Evolutionary conservation across 2,888 invertebrate genomes (phyloP), one percentile per base, ranked within the genome.

Genomic region (Lysandra coridon): DNA sequence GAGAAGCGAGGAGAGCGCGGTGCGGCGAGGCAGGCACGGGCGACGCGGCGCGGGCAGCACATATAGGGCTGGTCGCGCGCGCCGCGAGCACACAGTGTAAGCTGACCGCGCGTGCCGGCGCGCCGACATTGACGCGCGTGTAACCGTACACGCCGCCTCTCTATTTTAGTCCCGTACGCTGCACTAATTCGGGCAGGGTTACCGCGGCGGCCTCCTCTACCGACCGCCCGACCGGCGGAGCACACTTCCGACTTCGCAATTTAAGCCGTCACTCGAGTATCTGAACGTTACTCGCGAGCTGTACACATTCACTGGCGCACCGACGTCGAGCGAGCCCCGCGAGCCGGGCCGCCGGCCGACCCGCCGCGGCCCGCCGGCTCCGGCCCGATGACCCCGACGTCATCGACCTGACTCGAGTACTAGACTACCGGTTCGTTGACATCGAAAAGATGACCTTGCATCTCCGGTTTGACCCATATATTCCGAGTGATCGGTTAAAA

Each of bases 111-210:
- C 91, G 85, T 85, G 86, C 85, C 82, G 88, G 86, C 88, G 87
- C 87, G 90, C 88, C 92, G 92, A 91, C 82, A 91, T 92, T 92
- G 93, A 92, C 92, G 93, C 90, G 89, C 86, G 88, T 94, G 94
- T 93, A 94, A 94, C 92, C 90, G 93, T 93, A 94, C 91, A 93
- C 94, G 93, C 92, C 90, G 90, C 88, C 89, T 89, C 88, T 92
- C 94, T 94, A 94, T 94, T 94, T 93, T 89, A 86, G 93, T 92
- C 92, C 88, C 92, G 91, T 90, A 88, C 93, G 92, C 92, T 93
- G 93, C 93, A 93, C 94, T 94, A 94, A 93, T 92, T 93, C 94
- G 94, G 94, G 93, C 93, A 93, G 94, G 93, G 93, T 94, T 94
- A 93, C 89, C 92, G 91, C 91, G 90, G 89, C 89, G 92, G 91